A percentile compares a stretch with the other conserved stretches of the same genome.
phyloP scores from a whole-genome alignment of 1,140 invertebrate species.

The Matsumurasca onukii region DNA sequence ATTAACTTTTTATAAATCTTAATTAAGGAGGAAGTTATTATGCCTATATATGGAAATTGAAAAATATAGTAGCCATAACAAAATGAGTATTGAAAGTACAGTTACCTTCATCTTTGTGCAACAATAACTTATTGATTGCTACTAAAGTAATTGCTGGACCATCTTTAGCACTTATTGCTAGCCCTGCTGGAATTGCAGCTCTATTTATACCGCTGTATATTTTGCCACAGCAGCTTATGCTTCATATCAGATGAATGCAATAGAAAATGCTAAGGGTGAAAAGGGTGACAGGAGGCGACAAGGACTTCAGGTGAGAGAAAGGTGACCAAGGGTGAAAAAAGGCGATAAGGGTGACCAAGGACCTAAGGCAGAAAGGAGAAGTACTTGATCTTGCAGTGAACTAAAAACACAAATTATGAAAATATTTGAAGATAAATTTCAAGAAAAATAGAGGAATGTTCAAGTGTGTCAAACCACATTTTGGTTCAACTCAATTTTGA shows the following conservation, averaged over 20 bases:
- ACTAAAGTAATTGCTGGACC: conserved; percentile 5
- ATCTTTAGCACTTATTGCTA: conserved; percentile 6
- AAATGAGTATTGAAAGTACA: conserved; percentile 6
- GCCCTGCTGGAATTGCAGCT: conserved; percentile 4
- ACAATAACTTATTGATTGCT: conserved; percentile 2
- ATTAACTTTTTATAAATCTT: conserved; percentile 7
- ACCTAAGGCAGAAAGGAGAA: too few relatives aligned
- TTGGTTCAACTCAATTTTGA: too few relatives aligned
- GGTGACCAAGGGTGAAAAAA: too few relatives aligned
- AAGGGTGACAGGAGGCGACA: too few relatives aligned
- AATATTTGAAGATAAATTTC: too few relatives aligned
- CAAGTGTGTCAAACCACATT: too few relatives aligned
- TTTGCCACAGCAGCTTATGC: conserved; percentile 1
- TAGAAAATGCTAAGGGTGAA: conserved; percentile 5
- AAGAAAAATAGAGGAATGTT: too few relatives aligned
- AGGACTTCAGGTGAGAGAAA: too few relatives aligned
- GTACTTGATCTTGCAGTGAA: too few relatives aligned
- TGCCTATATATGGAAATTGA: conserved; percentile 2
- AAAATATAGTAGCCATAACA: conserved; percentile 2
- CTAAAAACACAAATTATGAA: too few relatives aligned
- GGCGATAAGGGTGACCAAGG: too few relatives aligned
- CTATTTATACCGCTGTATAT: conserved; percentile 2
- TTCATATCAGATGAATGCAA: conserved; percentile 2
- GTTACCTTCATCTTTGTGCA: background rate
- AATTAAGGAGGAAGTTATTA: conserved; percentile 2